Evolutionary conservation across 2,888 invertebrate species (phyloP), one percentile per base, ranked within the genome.

Genomic region (Sipha maydis): DNA sequence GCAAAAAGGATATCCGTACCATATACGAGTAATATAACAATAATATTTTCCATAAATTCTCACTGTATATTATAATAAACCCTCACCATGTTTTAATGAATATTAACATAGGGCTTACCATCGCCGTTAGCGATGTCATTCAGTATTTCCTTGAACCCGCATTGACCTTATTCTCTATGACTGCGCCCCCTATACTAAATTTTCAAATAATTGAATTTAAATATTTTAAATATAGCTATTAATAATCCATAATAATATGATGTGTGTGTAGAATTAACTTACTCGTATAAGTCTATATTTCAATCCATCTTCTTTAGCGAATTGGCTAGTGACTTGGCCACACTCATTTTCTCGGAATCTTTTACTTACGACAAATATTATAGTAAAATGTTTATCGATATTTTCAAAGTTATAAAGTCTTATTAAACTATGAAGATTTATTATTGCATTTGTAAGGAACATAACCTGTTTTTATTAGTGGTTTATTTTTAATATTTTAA

Each of bases 121-220:
- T 76, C 31, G 85, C 31, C 79, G 79, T 79, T 79, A 86, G 71
- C 86, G 73, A 79, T 79, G 71, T 79, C 79, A 73, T 86, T 79
- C 71, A 54, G 54, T 14, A 56, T 86, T 86, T 79, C 86, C 86
- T 86, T 86, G 86, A 86, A 86, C 86, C 86, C 86, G 73, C 79
- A 86, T 86, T 86, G 86, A 86, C 86, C 86, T 78, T 85, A 85
- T 69, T 78, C 48, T 31, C n/a, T 71, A 78, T 69, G 31, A 71
- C 48, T 25, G 25, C 75, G 34, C 75, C 38, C 38, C 79, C 21
- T 80, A 56, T 38, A 56, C 79, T 80, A n/a, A 56, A 73, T 73
- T 79, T 41, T 38, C 56, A 21, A 80, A 86, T 86, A 41, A 73
- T 21, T 1, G 4, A 77, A 76, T 77, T 48, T 3, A 28, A 80